Evolutionary conservation across 2,888 invertebrate species (phyloP).

Genomic region (Exephanes ischioxanthus): DNA sequence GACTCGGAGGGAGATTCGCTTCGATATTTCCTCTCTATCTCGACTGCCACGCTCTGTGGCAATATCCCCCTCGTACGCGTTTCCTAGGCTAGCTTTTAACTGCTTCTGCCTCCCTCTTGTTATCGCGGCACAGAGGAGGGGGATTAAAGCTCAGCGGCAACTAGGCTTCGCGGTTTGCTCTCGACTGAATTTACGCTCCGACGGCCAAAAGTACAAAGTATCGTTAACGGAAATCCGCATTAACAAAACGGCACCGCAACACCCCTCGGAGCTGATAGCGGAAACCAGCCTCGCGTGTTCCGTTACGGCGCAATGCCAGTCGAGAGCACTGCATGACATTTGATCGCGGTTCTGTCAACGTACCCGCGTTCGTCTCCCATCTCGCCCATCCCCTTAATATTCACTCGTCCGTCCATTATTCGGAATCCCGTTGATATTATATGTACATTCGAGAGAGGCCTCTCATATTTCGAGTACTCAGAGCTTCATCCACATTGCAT

Average conservation of each 20-base stretch:
- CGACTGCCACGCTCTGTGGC: not conserved
- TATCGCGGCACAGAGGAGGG: not conserved
- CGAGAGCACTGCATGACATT: no score
- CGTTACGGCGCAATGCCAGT: not conserved
- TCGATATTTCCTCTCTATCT: not conserved
- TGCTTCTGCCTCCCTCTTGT: not conserved
- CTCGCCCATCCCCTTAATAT: not conserved
- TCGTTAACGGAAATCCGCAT: conserved; percentile 71
- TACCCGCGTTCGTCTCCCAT: not conserved
- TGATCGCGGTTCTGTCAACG: no score
- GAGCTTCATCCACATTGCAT: not conserved
- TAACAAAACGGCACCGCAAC: conserved; percentile 49
- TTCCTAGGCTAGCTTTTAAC: conserved; percentile 5
- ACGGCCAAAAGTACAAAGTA: conserved; percentile 74
- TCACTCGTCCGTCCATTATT: not conserved
- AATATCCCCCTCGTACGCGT: not conserved
- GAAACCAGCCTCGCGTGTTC: not conserved
- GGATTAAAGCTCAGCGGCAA: conserved; percentile 15
- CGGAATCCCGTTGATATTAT: not conserved
- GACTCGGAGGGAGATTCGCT: not conserved
- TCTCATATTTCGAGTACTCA: not conserved
- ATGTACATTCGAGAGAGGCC: not conserved
- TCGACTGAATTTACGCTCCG: conserved; percentile 71
- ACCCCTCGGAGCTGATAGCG: not conserved
- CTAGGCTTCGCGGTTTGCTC: conserved; percentile 41